Evolutionary conservation across 2,888 invertebrate genomes (phyloP).

Genomic region (Luffia ferchaultella): DNA sequence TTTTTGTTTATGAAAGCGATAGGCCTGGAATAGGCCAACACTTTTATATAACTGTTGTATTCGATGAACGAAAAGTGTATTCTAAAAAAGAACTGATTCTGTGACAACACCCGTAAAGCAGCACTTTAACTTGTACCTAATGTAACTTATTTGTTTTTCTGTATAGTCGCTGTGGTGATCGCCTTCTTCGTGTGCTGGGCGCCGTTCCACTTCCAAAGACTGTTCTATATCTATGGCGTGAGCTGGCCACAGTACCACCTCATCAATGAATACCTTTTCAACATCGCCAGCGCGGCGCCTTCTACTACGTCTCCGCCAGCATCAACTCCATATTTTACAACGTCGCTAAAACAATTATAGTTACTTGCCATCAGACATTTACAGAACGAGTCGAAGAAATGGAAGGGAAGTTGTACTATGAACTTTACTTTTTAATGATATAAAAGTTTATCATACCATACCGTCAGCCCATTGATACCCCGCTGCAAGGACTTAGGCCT

Average conservation of each 20-base stretch:
- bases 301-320: slow-evolving; percentile 85
- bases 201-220: slow-evolving; percentile 92
- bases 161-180: slow-evolving; percentile 91
- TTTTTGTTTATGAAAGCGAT: no score
- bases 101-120: no score
- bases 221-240: slow-evolving; percentile 81
- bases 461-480: no score
- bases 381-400: neutral
- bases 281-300: slow-evolving; percentile 79
- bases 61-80: no score
- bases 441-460: slow-evolving; percentile 1
- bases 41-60: no score
- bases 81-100: no score
- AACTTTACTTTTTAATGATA: neutral
- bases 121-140: no score
- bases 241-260: slow-evolving; percentile 67
- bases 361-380: neutral
- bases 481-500: no score
- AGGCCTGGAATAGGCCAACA: no score
- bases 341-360: slow-evolving; percentile 69
- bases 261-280: slow-evolving; percentile 82
- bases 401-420: neutral
- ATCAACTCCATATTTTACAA: slow-evolving; percentile 89
- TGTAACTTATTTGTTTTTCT: no score
- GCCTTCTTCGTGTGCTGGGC: slow-evolving; percentile 97